Evolutionary conservation across 2,113 vertebrate genomes (phyloP).

Genomic region (Poeciliopsis turrubarensis): DNA sequence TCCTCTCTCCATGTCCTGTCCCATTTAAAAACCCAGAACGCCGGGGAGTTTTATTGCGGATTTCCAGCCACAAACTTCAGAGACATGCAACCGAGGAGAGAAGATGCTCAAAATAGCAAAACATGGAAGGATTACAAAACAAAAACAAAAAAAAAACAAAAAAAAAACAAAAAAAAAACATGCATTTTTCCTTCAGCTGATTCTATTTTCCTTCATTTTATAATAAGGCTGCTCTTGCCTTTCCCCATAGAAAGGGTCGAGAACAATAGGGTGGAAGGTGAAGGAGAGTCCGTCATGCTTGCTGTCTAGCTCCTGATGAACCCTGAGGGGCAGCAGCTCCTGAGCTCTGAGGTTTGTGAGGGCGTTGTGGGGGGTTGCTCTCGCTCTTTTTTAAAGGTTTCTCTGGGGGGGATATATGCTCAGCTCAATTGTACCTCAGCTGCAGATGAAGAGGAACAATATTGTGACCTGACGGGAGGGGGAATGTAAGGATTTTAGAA

Average conservation of each 20-base stretch:
- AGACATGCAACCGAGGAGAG: neutral
- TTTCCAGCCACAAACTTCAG: conserved; percentile 3
- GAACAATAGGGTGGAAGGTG: conserved; percentile 57
- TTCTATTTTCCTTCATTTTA: conserved; percentile 11
- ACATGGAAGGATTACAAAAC: neutral
- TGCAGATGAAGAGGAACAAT: conserved; percentile 61
- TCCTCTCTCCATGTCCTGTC: conserved; percentile 26
- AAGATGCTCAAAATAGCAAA: neutral
- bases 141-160: conserved; percentile 10
- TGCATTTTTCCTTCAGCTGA: conserved; percentile 24
- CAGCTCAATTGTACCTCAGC: conserved; percentile 53
- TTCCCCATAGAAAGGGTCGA: conserved; percentile 13
- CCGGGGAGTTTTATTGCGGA: conserved; percentile 22
- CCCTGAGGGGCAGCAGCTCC: conserved; percentile 44
- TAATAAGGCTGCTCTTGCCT: neutral
- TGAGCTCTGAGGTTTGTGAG: conserved; percentile 42
- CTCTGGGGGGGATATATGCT: conserved; percentile 57
- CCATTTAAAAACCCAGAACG: conserved; percentile 39
- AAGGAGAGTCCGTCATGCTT: conserved; percentile 42
- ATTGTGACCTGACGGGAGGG: conserved; percentile 37
- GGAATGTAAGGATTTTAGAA: conserved; percentile 28
- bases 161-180: conserved; percentile 12
- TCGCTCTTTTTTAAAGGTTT: conserved; percentile 38
- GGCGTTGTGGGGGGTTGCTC: neutral
- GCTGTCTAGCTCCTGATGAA: conserved; percentile 55